A percentile compares a stretch with the other conserved stretches of the same genome.
phyloP scores from a whole-genome alignment of 2,888 invertebrate genomes.

The Andrena hattorfiana region DNA sequence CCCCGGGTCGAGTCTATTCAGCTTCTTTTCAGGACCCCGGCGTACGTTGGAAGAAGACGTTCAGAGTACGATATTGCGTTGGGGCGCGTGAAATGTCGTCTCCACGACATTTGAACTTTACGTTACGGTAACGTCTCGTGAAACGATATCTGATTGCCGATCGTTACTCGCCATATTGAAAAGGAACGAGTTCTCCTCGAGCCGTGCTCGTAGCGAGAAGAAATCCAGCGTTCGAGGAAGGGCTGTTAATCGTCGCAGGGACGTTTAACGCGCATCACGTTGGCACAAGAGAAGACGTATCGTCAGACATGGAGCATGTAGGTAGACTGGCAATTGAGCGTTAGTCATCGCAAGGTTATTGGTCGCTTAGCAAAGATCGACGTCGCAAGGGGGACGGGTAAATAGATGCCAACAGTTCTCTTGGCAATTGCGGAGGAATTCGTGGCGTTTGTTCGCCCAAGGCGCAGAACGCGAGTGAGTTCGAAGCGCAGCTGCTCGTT shows the following conservation, averaged over 20 bases:
- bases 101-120: neutral
- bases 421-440: neutral
- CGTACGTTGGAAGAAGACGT: neutral
- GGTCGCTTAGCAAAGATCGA: neutral
- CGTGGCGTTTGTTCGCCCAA: neutral
- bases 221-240: too few species aligned
- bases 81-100: slow-evolving; percentile 1
- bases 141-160: neutral
- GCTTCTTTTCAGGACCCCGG: neutral
- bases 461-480: neutral
- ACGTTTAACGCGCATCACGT: too few species aligned
- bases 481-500: slow-evolving; percentile 11
- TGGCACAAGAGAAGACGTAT: too few species aligned
- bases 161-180: neutral
- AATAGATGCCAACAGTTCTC: neutral
- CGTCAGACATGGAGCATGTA: neutral
- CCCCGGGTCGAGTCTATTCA: neutral
- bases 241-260: too few species aligned
- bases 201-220: neutral
- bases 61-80: neutral
- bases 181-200: neutral
- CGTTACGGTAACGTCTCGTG: neutral
- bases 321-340: neutral
- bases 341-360: neutral
- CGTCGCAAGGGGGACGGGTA: neutral